These are phyloP conservation scores for Kryphioiulus occultus DNA, from an alignment of 2,888 invertebrate genomes.

Conservation along the genomic window DNA sequence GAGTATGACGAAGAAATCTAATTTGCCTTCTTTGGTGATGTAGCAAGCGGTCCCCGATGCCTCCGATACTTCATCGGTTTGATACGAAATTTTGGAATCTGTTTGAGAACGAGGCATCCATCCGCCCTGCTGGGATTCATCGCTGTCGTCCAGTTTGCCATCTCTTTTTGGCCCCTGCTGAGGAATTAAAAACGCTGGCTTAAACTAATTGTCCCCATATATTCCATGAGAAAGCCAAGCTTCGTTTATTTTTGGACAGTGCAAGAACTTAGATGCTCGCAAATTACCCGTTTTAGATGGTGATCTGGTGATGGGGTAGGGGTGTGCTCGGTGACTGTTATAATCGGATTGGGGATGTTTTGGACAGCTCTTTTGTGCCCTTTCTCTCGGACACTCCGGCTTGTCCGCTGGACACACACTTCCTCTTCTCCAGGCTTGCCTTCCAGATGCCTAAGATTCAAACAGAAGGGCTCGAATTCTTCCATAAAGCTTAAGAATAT, in stretches of 20 bases:
- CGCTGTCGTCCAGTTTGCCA: not conserved
- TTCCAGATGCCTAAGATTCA: constrained; percentile 61
- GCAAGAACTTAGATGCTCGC: not conserved
- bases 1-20: constrained; percentile 86
- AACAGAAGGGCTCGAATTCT: not conserved
- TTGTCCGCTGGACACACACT: constrained; percentile 47
- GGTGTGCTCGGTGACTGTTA: constrained; percentile 95
- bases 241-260: not conserved
- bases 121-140: constrained; percentile 64
- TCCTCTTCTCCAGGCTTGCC: constrained; percentile 72
- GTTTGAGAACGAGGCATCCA: constrained; percentile 86
- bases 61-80: constrained; percentile 84
- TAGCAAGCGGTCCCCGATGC: constrained; percentile 88
- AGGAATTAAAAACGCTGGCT: not conserved
- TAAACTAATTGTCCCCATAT: not conserved
- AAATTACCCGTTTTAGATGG: constrained; percentile 77
- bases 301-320: constrained; percentile 91
- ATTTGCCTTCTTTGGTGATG: constrained; percentile 93
- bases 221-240: not conserved
- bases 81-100: constrained; percentile 89
- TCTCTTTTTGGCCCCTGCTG: not conserved
- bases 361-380: constrained; percentile 61
- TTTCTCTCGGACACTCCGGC: constrained; percentile 64
- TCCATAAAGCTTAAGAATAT: not conserved
- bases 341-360: constrained; percentile 85